Conservation (phyloP, 2,888 invertebrate genomes). For the Leucoma salicis region DNA sequence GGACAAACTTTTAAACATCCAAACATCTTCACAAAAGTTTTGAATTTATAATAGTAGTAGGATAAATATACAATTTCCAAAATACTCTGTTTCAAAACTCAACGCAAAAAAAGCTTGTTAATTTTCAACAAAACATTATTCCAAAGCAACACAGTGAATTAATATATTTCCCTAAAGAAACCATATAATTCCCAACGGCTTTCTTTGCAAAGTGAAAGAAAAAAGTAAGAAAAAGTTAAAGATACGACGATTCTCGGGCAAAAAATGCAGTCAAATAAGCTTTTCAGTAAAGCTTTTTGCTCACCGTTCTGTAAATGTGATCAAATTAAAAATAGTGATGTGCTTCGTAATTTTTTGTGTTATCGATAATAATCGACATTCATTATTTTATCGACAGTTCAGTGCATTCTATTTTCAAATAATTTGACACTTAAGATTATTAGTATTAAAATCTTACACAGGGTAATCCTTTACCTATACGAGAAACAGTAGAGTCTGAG, state of each 20-base stretch:
- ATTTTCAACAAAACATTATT: neutral
- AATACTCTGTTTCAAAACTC: no score
- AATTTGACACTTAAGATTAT: no score
- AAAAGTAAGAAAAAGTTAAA: constrained; percentile 15
- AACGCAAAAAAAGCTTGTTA: neutral
- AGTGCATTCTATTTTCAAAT: no score
- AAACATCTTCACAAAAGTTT: no score
- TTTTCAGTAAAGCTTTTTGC: constrained; percentile 27
- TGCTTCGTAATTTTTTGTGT: neutral
- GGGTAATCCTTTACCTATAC: no score
- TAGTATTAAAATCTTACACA: no score
- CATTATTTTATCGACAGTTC: neutral
- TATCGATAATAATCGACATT: constrained; percentile 3
- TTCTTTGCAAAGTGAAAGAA: constrained; percentile 22
- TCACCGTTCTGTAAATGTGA: constrained; percentile 22
- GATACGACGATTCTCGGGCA: constrained; percentile 25
- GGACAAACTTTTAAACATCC: no score
- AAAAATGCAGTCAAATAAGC: constrained; percentile 22
- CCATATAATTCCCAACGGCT: constrained; percentile 14
- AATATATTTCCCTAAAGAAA: constrained; percentile 9
- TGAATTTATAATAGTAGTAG: no score
- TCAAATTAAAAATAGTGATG: constrained; percentile 32
- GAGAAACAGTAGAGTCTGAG: no score
- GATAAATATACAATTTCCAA: no score
- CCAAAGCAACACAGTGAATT: neutral